Evolutionary conservation across 2,888 invertebrate genomes (phyloP).

Genomic region (Spisula solida): DNA sequence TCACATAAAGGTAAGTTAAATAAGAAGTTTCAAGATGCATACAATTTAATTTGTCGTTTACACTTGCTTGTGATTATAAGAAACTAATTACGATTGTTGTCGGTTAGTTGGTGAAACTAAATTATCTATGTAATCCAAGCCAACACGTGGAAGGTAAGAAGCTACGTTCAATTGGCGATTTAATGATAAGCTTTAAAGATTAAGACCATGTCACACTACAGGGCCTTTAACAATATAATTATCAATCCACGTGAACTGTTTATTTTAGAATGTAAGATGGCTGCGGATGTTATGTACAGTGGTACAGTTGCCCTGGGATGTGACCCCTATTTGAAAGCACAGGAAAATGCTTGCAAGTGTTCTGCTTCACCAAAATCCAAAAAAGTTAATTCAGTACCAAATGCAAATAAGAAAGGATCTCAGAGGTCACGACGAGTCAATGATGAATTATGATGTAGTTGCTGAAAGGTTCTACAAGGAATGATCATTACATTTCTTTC

Average conservation of each 20-base stretch:
- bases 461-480: not conserved
- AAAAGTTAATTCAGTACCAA: not conserved
- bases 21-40: no score
- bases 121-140: no score
- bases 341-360: conserved; percentile 94
- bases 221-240: no score
- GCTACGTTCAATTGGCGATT: no score
- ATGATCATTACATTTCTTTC: not conserved
- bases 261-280: conserved; percentile 93
- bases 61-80: no score
- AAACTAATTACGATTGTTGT: no score
- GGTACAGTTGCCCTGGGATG: conserved; percentile 95
- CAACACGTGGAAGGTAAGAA: no score
- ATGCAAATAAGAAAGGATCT: not conserved
- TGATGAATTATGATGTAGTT: not conserved
- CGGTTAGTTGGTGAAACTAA: no score
- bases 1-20: conserved; percentile 70
- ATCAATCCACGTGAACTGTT: not conserved
- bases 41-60: no score
- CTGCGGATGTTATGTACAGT: conserved; percentile 94
- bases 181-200: no score
- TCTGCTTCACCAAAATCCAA: not conserved
- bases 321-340: conserved; percentile 94
- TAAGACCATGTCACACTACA: no score
- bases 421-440: not conserved